phyloP scores from a whole-genome alignment of 1,140 invertebrate genomes.

The Lanistes nyassanus region DNA sequence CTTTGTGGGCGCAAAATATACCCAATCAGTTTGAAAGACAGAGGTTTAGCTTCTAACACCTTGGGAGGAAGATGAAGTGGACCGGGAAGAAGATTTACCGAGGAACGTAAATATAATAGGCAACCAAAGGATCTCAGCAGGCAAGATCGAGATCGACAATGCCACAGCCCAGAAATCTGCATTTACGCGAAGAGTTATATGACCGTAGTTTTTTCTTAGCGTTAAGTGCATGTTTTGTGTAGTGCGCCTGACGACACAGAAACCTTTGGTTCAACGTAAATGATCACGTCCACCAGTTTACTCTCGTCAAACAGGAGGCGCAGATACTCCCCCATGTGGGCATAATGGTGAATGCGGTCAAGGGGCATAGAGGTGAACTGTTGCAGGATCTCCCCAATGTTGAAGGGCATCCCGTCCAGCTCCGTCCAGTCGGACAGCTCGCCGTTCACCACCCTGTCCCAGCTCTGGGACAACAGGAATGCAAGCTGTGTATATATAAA shows the following conservation, averaged over 20 bases:
- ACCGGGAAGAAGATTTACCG: too few species aligned
- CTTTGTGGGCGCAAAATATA: too few species aligned
- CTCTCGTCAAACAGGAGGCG: slow-evolving; percentile 29
- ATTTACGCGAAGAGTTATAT: background rate
- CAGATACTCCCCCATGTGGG: slow-evolving; percentile 36
- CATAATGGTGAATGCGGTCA: slow-evolving; percentile 38
- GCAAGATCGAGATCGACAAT: too few species aligned
- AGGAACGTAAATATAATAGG: too few species aligned
- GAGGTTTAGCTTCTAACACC: too few species aligned
- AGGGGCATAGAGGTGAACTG: slow-evolving; percentile 37
- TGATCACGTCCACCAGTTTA: slow-evolving; percentile 40
- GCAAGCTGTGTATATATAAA: too few species aligned
- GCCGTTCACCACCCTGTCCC: background rate
- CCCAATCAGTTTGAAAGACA: too few species aligned
- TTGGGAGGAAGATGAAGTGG: too few species aligned
- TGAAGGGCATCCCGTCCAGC: background rate
- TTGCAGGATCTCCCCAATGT: slow-evolving; percentile 25
- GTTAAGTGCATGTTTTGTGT: too few species aligned
- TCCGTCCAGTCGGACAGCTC: background rate
- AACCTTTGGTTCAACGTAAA: slow-evolving; percentile 34
- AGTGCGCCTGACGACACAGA: background rate
- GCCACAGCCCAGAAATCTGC: background rate
- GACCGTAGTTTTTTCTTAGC: background rate
- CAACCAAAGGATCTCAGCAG: too few species aligned
- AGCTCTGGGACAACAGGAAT: too few species aligned